These are phyloP conservation scores for Netta rufina DNA, from an alignment of 2,797 vertebrate species.

Conservation along the genomic window DNA sequence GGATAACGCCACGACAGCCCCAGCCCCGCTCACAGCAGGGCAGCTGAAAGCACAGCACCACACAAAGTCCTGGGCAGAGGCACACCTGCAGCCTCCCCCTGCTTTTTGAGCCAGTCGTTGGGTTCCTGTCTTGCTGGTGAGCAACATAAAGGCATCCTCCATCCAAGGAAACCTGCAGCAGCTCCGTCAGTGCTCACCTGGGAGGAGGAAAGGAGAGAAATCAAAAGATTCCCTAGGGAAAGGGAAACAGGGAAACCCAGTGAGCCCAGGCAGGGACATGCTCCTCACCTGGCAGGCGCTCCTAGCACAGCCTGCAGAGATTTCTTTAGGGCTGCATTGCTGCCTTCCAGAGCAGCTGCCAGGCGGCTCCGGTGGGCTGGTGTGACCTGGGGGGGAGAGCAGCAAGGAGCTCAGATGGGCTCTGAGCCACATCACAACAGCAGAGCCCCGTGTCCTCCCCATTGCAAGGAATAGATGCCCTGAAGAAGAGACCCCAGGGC, in stretches of 20 bases:
- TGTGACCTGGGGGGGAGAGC: conserved; percentile 78
- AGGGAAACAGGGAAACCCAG: not conserved
- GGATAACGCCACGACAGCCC: rapidly evolving
- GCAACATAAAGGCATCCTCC: not conserved
- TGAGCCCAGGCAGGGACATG: not conserved
- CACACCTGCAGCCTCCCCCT: not conserved
- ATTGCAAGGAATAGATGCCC: no score
- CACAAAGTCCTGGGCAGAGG: rapidly evolving
- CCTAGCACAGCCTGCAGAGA: conserved; percentile 87
- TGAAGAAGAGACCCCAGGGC: not conserved
- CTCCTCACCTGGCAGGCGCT: conserved; percentile 20
- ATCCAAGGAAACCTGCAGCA: not conserved
- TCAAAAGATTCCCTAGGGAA: not conserved
- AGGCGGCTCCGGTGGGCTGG: conserved; percentile 80
- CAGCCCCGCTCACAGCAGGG: not conserved
- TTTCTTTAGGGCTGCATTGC: conserved; percentile 87
- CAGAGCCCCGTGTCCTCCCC: not conserved
- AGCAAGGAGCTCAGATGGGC: not conserved
- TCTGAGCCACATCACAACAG: not conserved
- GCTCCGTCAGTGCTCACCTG: conserved; percentile 63
- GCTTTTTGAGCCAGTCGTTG: rapidly evolving
- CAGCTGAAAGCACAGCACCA: rapidly evolving
- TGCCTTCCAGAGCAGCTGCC: conserved; percentile 77
- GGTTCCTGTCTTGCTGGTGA: not conserved
- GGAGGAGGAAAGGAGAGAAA: not conserved